phyloP scores from a whole-genome alignment of 1,140 invertebrate genomes.

The Lordiphosa collinella region DNA sequence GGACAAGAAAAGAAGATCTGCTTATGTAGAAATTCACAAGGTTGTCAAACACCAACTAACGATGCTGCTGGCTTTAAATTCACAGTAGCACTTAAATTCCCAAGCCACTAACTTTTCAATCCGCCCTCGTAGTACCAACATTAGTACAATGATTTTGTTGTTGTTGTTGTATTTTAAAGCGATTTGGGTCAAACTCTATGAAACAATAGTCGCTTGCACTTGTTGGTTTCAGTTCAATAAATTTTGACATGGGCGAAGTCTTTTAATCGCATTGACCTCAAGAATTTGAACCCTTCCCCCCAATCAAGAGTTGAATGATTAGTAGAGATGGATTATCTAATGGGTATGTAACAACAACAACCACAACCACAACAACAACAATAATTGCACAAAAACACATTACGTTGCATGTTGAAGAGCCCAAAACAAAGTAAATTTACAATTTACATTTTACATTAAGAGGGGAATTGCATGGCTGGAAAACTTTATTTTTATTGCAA shows the following conservation, averaged over 20 bases:
- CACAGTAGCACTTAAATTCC: no score
- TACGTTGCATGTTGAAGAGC: constrained; percentile 20
- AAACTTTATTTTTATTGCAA: constrained; percentile 13
- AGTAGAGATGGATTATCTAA: constrained; percentile 38
- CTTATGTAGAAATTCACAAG: no score
- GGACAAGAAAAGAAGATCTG: no score
- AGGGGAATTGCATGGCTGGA: constrained; percentile 23
- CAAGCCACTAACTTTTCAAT: no score
- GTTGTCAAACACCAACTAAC: no score
- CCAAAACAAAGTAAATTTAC: constrained; percentile 16
- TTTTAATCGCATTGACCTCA: constrained; percentile 49
- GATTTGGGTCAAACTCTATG: constrained; percentile 58
- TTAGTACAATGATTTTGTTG: not conserved
- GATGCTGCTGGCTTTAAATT: no score
- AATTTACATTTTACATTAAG: constrained; percentile 31
- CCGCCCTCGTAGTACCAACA: not conserved
- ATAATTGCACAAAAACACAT: constrained; percentile 24
- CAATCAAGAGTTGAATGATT: constrained; percentile 17
- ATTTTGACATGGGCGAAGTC: constrained; percentile 26
- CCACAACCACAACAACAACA: not conserved
- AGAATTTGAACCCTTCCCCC: constrained; percentile 20
- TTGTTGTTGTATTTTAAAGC: constrained; percentile 21
- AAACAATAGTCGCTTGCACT: constrained; percentile 58
- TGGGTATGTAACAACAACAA: constrained; percentile 13
- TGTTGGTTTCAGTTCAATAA: constrained; percentile 35